phyloP scores from a whole-genome alignment of 2,113 vertebrate species.

The Rhea pennata region DNA sequence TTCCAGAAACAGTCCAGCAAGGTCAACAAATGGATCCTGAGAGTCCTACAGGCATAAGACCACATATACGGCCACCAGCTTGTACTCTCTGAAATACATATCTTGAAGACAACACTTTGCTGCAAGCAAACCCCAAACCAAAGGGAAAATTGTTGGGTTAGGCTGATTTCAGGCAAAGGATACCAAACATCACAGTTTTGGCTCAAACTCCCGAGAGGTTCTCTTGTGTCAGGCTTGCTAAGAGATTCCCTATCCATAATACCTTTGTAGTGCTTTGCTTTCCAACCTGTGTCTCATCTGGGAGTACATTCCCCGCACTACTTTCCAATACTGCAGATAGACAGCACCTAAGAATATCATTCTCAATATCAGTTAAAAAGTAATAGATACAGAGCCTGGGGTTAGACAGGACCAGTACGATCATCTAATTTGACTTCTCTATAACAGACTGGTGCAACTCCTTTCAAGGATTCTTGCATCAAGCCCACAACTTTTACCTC shows the following conservation, averaged over 20 bases:
- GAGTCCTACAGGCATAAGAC: background rate
- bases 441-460: background rate
- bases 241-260: background rate
- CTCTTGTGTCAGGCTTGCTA: background rate
- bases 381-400: background rate
- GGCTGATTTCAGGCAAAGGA: background rate
- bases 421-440: background rate
- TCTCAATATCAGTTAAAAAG: background rate
- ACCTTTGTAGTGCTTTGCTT: background rate
- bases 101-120: background rate
- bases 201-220: fast-evolving
- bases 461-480: background rate
- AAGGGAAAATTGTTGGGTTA: background rate
- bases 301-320: background rate
- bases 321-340: background rate
- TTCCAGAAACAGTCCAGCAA: background rate
- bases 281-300: background rate
- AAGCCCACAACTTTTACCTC: background rate
- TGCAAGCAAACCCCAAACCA: background rate
- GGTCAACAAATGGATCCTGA: background rate
- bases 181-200: background rate
- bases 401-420: background rate
- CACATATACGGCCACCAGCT: background rate
- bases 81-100: fast-evolving
- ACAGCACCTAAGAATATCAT: background rate